These are phyloP conservation scores for Pemphigus obesinymphae DNA, from an alignment of 1,140 invertebrate species.

Conservation along the genomic window DNA sequence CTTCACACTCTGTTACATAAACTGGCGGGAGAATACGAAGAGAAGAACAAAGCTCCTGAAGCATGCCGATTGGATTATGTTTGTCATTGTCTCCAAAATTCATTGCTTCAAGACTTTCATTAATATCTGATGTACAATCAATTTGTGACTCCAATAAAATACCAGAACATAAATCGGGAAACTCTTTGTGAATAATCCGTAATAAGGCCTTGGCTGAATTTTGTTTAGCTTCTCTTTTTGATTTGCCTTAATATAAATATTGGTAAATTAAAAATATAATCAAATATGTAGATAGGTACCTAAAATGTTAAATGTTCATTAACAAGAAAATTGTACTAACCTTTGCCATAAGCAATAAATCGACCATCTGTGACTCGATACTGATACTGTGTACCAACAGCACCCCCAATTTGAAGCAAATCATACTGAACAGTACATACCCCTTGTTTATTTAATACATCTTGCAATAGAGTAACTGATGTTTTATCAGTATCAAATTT, in stretches of 20 bases:
- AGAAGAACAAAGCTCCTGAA: slow-evolving; percentile 95
- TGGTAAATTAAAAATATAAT: slow-evolving; percentile 60
- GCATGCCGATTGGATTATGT: slow-evolving; percentile 86
- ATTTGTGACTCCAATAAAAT: neutral
- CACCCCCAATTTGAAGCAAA: slow-evolving; percentile 90
- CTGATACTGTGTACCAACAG: slow-evolving; percentile 92
- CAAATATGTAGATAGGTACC: slow-evolving; percentile 49
- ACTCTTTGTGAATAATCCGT: slow-evolving; percentile 15
- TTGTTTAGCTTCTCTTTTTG: slow-evolving; percentile 96
- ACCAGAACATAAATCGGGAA: neutral
- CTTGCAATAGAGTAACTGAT: slow-evolving; percentile 89
- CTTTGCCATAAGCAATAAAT: slow-evolving; percentile 58
- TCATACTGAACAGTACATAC: slow-evolving; percentile 90
- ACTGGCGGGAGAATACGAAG: slow-evolving; percentile 87
- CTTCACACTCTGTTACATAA: slow-evolving; percentile 84
- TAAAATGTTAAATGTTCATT: too few relatives aligned
- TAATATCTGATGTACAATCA: neutral
- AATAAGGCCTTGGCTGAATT: slow-evolving; percentile 84
- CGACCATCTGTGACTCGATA: slow-evolving; percentile 87
- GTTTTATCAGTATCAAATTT: slow-evolving; percentile 63
- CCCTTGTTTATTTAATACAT: slow-evolving; percentile 80
- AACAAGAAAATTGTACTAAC: slow-evolving; percentile 45
- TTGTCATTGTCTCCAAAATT: slow-evolving; percentile 46
- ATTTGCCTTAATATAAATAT: slow-evolving; percentile 72
- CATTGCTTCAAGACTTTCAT: neutral